phyloP scores from a whole-genome alignment of 2,888 invertebrate genomes.

The Apamea epomidion region DNA sequence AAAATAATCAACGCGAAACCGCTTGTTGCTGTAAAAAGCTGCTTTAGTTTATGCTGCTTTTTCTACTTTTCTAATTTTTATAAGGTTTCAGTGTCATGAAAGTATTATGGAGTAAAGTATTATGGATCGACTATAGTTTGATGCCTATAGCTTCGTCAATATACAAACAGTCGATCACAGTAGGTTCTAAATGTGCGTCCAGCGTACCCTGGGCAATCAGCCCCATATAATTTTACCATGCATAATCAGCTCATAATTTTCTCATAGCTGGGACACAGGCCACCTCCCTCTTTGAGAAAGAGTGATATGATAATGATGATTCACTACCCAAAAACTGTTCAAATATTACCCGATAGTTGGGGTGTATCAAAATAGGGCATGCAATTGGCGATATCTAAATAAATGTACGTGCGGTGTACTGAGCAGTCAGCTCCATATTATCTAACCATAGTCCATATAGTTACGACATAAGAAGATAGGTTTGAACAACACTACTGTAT shows the following conservation, averaged over 20 bases:
- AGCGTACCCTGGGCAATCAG: not conserved
- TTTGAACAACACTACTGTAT: too few relatives aligned
- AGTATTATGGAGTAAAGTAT: not conserved
- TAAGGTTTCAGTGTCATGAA: slow-evolving; percentile 16
- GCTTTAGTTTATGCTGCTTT: slow-evolving; percentile 37
- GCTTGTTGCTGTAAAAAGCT: slow-evolving; percentile 47
- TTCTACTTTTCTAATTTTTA: slow-evolving; percentile 28
- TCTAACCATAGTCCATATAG: not conserved
- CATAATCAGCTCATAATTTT: not conserved
- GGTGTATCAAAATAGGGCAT: not conserved
- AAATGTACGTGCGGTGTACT: not conserved
- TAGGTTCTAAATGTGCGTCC: too few relatives aligned
- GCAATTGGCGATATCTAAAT: not conserved
- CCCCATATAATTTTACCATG: not conserved
- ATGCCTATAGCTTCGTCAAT: not conserved
- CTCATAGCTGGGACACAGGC: too few relatives aligned
- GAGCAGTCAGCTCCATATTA: not conserved
- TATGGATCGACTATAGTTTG: not conserved
- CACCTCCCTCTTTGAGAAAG: too few relatives aligned
- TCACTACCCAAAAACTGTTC: too few relatives aligned
- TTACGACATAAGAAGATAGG: not conserved
- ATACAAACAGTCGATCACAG: not conserved
- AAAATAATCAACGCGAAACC: slow-evolving; percentile 60
- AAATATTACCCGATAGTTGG: too few relatives aligned
- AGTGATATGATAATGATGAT: too few relatives aligned